Evolutionary conservation across 1,140 invertebrate species (phyloP).

Genomic region (Ephestia elutella): DNA sequence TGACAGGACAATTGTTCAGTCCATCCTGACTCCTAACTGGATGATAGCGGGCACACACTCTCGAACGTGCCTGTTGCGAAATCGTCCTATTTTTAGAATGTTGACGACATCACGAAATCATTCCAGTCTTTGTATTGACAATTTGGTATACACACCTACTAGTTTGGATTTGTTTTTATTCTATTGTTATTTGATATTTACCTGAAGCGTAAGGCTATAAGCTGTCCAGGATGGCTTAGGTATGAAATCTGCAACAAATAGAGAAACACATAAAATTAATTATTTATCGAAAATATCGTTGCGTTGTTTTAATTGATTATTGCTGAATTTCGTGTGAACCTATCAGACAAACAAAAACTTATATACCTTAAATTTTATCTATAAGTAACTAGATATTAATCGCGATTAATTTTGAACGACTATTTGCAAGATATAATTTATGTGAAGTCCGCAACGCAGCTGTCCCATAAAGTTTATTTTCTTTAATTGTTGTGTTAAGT

Average conservation of each 20-base stretch:
- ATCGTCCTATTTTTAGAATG: slow-evolving; percentile 53
- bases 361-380: no score
- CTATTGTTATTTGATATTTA: slow-evolving; percentile 14
- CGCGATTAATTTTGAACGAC: neutral
- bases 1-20: slow-evolving; percentile 27
- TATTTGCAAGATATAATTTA: neutral
- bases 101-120: slow-evolving; percentile 52
- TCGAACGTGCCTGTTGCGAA: slow-evolving; percentile 40
- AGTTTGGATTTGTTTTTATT: neutral
- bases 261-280: neutral
- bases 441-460: slow-evolving; percentile 15
- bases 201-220: slow-evolving; percentile 22
- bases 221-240: slow-evolving; percentile 19
- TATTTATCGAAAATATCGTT: no score
- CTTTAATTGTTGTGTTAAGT: slow-evolving; percentile 8
- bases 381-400: neutral
- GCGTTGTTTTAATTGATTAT: neutral
- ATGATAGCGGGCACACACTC: slow-evolving; percentile 39
- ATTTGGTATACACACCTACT: slow-evolving; percentile 20
- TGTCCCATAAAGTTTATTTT: slow-evolving; percentile 25
- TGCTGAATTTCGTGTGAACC: neutral
- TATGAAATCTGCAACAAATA: slow-evolving; percentile 25
- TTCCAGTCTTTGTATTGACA: slow-evolving; percentile 51
- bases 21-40: slow-evolving; percentile 41
- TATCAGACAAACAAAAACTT: neutral